Base-by-base conservation (phyloP, 1,140 invertebrate species). In the Tenebrio molitor region DNA sequence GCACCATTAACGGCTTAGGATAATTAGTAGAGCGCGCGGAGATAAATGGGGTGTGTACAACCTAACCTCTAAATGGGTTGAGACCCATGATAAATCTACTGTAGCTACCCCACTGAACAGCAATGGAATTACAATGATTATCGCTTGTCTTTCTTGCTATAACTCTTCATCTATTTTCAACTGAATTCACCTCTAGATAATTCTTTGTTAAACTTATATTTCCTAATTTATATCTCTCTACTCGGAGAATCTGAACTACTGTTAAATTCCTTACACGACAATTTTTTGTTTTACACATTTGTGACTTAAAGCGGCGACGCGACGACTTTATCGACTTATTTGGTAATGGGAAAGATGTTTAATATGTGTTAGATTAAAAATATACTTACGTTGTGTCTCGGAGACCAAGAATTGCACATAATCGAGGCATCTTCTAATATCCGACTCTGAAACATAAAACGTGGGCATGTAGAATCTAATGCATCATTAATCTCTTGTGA, bases 391-490 rank as follows among this genome's bases (percentile, higher is more conserved):
- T 94, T 94, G 84, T 93, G 92, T 83, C 92, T 88, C 74, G 92
- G 91, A 80, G 93, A 93, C 93, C 93, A 94, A 34, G 92, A 93
- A 87, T 93, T 94, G 88, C 92, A 94, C 91, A 94, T 92, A 81
- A 94, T 89, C 76, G 92, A 93, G 71, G 93, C 92, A 86, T 94
- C 93, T 85, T 94, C 93, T 84, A 94, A 85, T 84, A 94, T 93
- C 82, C 93, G 91, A 86, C 91, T 93, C 93, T 94, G 91, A 53
- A 91, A 91, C 83, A 79, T 79, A 78, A 75, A 80, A 84, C 81
- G 80, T 19, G 34, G 34, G 34, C 33, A 63, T 68, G 62, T 69
- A 64, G 21, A 25, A 34, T 53, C 23, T 33, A 66, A 65, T 66
- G 39, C 63, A 41, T 33, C 15, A 10, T 23, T 36, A 72, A 39